Conservation (phyloP, 23 tunicate species). For the Ciona savignyi region DNA sequence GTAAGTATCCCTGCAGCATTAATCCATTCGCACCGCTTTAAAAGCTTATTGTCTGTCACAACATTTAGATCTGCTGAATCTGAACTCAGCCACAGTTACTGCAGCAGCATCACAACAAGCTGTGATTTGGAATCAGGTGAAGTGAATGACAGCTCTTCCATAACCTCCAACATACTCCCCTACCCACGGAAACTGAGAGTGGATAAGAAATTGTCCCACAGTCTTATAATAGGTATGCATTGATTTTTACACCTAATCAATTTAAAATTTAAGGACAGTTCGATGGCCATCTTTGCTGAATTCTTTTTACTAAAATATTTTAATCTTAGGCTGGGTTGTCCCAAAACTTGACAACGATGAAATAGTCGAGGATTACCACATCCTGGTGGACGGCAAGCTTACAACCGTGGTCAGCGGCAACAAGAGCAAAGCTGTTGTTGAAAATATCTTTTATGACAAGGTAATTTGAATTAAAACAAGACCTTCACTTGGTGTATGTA, state of each 20-base stretch:
- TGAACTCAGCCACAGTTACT: constrained; percentile 14
- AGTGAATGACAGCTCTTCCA: constrained; percentile 29
- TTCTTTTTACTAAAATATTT: too few relatives aligned
- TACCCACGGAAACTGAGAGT: constrained; percentile 62
- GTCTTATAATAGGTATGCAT: constrained; percentile 71
- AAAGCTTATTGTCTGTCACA: too few relatives aligned
- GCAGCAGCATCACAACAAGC: constrained; percentile 13
- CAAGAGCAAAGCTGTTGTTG: constrained; percentile 87
- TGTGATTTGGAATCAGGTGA: constrained; percentile 10
- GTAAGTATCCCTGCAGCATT: too few relatives aligned
- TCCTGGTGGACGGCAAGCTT: constrained; percentile 61
- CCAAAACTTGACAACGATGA: constrained; percentile 50
- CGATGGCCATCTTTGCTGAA: too few relatives aligned
- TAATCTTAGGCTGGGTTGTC: constrained; percentile 41
- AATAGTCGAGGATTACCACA: constrained; percentile 50
- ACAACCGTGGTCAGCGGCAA: constrained; percentile 56
- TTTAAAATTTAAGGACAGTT: too few relatives aligned
- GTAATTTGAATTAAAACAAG: too few relatives aligned
- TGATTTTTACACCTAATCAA: too few relatives aligned
- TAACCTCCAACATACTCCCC: constrained; percentile 31
- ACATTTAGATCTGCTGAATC: constrained; percentile 30
- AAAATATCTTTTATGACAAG: constrained; percentile 71
- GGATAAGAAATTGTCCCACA: constrained; percentile 73
- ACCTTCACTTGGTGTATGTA: too few relatives aligned
- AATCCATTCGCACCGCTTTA: too few relatives aligned